A percentile compares a stretch with the other conserved stretches of the same genome.
These are phyloP conservation scores for Telenomus remus DNA, from an alignment of 1,140 invertebrate species.

Conservation along the genomic window DNA sequence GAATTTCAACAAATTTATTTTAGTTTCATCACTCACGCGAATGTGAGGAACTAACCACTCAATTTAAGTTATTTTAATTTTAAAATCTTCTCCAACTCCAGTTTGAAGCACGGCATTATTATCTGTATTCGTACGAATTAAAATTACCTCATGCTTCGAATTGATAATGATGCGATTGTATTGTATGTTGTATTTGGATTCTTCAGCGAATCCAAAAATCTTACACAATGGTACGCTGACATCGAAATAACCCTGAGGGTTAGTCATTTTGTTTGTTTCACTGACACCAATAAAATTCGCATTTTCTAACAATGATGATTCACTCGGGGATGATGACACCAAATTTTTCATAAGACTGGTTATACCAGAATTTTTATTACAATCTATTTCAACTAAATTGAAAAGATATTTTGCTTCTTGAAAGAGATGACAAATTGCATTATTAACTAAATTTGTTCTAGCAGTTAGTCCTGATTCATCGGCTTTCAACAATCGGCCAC, in stretches of 20 bases:
- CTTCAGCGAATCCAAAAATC: not conserved
- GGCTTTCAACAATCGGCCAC: slow-evolving; percentile 18
- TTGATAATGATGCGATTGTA: not conserved
- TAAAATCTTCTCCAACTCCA: not conserved
- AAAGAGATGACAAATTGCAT: slow-evolving; percentile 57
- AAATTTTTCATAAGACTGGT: not conserved
- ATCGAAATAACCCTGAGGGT: not conserved
- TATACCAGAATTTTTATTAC: not conserved
- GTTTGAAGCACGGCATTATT: not conserved
- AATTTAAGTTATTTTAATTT: not conserved
- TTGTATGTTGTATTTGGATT: too few species aligned
- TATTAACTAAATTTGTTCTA: slow-evolving; percentile 8
- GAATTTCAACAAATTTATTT: not conserved
- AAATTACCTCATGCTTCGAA: not conserved
- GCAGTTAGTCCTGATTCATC: slow-evolving; percentile 45
- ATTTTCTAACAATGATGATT: not conserved
- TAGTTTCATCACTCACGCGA: not conserved
- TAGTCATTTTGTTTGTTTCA: not conserved
- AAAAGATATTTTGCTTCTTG: slow-evolving; percentile 60
- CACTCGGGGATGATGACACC: not conserved
- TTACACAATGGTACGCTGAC: not conserved
- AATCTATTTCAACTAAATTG: slow-evolving; percentile 20
- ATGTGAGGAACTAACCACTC: not conserved
- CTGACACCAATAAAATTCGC: not conserved
- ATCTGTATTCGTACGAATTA: not conserved